phyloP scores from a whole-genome alignment of 2,888 invertebrate genomes.

The Strigamia maritima region DNA sequence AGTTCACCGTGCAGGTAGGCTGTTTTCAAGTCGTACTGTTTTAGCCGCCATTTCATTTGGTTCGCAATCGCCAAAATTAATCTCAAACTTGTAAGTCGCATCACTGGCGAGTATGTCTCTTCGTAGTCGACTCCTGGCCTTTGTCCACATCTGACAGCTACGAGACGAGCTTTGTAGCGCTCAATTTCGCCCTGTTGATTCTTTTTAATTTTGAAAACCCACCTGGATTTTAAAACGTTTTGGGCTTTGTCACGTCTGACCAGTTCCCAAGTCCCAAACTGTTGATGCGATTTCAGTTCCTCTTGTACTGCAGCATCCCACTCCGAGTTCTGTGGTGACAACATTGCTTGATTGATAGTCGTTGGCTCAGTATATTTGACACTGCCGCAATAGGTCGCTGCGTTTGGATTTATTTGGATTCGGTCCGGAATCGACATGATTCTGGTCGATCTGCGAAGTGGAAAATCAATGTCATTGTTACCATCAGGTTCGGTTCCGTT shows the following conservation, averaged over 20 bases:
- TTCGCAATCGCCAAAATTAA: neutral
- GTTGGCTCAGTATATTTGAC: no score
- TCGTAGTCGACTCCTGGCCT: neutral
- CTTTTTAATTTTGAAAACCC: neutral
- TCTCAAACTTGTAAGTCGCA: neutral
- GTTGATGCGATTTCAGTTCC: neutral
- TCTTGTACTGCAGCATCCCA: neutral
- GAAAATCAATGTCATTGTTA: no score
- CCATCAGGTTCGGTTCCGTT: no score
- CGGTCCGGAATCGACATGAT: no score
- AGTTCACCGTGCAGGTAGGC: slow-evolving; percentile 5
- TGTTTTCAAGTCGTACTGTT: neutral
- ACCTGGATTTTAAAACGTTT: neutral
- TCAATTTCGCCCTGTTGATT: no score
- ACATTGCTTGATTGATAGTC: no score
- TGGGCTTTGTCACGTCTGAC: neutral
- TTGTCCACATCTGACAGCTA: neutral
- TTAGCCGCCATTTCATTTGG: neutral
- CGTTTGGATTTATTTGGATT: no score
- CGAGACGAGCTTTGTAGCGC: slow-evolving; percentile 12
- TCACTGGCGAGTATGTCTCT: neutral
- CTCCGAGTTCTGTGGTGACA: no score
- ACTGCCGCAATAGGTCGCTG: no score
- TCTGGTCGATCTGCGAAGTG: neutral
- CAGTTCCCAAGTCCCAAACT: neutral